Evolutionary conservation across 1,140 invertebrate genomes (phyloP).

Genomic region (Ostrea denselamellosa): DNA sequence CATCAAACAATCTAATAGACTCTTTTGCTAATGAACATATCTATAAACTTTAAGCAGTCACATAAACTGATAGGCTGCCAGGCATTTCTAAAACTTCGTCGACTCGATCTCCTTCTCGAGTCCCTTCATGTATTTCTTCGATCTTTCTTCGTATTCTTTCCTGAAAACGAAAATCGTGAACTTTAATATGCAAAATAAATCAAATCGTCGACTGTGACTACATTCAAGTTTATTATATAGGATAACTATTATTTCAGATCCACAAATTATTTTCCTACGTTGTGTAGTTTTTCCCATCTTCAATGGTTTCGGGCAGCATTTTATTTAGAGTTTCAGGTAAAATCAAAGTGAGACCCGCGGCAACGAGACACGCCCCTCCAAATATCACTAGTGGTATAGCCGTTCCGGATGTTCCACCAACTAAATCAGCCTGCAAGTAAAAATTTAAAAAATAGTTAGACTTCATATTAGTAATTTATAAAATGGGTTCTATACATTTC

Average conservation of each 20-base stretch:
- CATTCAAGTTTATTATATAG: no score
- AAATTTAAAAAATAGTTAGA: neutral
- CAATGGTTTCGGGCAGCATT: neutral
- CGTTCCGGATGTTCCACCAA: slow-evolving; percentile 45
- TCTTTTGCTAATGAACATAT: no score
- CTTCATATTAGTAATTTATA: neutral
- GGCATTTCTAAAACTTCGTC: neutral
- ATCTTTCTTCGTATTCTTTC: neutral
- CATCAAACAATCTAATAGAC: no score
- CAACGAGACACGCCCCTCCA: slow-evolving; percentile 52
- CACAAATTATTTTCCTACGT: slow-evolving; percentile 43
- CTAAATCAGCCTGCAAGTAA: slow-evolving; percentile 43
- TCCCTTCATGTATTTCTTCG: neutral
- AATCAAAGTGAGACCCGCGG: slow-evolving; percentile 51
- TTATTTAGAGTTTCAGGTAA: slow-evolving; percentile 62
- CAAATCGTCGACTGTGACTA: no score
- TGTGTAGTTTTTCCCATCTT: slow-evolving; percentile 57
- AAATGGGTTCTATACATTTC: no score
- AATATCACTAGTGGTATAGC: slow-evolving; percentile 57
- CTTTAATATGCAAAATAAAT: neutral
- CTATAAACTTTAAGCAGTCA: no score
- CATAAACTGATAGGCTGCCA: no score
- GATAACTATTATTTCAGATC: no score
- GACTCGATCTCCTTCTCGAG: neutral
- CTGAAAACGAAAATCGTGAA: neutral